Base-by-base conservation (phyloP, 2,113 vertebrate genomes). In the Lethenteron camtschaticum region DNA sequence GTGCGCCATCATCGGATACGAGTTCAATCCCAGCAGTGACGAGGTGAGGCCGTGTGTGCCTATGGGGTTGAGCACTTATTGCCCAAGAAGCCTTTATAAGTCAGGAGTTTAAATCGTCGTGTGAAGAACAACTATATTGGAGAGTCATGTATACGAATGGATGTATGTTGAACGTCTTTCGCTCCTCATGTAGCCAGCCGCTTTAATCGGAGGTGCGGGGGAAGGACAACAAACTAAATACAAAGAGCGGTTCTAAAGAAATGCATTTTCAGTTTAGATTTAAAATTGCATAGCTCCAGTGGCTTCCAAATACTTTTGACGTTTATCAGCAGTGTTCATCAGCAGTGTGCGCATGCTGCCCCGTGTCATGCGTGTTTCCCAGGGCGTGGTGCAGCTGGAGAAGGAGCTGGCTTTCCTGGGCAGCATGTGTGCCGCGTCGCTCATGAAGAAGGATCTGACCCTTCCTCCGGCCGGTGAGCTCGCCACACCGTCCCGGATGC, bases 371-470 rank as follows among this genome's bases (percentile, higher is more conserved):
- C 74, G 74, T 70, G 72, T 72, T 70, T 84, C 82, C 69, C 75
- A 99, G 94, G 90, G 92, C 66, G 88, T 89, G 73, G 88, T 96
- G 79, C 89, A 94, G 73, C 78, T 99, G 69, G 94, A 99, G 77
- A 99, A 99, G 77, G 94, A 99, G 76, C 71, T 99, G 74, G 88
- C 90, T 11, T 95, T 87, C 77, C 80, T 99, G 68, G 94, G 94
- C 73, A 94, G 94, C 57, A 83, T 90, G 58, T 96, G 94, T 80
- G 91, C 94, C 66, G 90, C 94, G 71, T 90, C 94, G 71, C 81
- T 99, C 70, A 99, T 99, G 94, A 99, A 97, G 79, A 99, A 99
- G 77, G 94, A 99, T 73, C 77, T 99, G 72, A 90, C 90, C 41
- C 41, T 41, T 0, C 85, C 96, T 74, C 89, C 90, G 57, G 83